A percentile compares a stretch with the other conserved stretches of the same genome.
Conservation (phyloP, 2,888 invertebrate genomes). For the Calameuta idolon region DNA sequence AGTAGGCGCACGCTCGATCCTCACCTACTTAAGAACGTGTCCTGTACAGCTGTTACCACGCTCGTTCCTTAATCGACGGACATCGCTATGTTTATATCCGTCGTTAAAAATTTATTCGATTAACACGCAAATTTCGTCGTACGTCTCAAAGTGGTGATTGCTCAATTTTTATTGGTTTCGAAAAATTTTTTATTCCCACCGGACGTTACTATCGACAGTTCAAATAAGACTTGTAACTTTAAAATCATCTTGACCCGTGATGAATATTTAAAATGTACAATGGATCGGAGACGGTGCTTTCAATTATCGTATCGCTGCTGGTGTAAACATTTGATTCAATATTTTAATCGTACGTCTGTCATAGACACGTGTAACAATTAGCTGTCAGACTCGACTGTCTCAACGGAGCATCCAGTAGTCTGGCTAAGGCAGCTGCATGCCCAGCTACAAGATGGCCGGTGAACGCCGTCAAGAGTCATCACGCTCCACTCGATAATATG, state of each 20-base stretch:
- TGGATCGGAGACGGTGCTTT: background rate
- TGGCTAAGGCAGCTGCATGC: slow-evolving; percentile 6
- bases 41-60: background rate
- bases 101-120: background rate
- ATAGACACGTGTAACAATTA: background rate
- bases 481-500: slow-evolving; percentile 6
- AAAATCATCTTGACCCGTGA: background rate
- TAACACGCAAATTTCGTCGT: background rate
- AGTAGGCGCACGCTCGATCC: background rate
- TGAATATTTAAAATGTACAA: background rate
- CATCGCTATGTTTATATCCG: background rate
- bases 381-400: background rate
- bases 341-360: background rate
- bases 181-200: background rate
- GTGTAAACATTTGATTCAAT: too few relatives aligned
- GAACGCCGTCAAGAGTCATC: slow-evolving; percentile 5
- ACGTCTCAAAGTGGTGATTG: background rate
- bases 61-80: background rate
- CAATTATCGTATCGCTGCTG: background rate
- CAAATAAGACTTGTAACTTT: background rate
- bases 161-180: background rate
- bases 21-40: background rate
- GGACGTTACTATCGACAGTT: background rate
- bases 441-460: background rate
- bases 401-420: background rate